phyloP scores from a whole-genome alignment of 2,113 vertebrate species.

The Dinomys branickii region DNA sequence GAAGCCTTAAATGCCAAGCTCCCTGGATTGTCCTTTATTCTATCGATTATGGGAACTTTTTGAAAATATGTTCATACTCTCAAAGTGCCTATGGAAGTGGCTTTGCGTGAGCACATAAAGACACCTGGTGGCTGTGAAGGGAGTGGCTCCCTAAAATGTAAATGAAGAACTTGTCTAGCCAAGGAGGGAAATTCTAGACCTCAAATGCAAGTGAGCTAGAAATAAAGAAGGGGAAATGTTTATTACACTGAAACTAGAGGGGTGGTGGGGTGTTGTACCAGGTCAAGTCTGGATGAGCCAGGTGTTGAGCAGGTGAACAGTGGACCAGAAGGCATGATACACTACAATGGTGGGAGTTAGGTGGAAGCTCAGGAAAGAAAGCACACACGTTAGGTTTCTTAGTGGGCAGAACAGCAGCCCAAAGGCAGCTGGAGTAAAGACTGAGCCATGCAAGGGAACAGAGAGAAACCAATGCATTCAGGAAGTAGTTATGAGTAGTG shows the following conservation, averaged over 20 bases:
- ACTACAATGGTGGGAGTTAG: not conserved
- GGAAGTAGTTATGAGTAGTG: not conserved
- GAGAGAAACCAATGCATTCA: not conserved
- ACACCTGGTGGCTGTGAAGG: not conserved
- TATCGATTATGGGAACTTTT: not conserved
- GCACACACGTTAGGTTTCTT: not conserved
- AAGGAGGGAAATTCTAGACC: not conserved
- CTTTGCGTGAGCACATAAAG: not conserved
- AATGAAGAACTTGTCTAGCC: not conserved
- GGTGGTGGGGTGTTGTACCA: not conserved
- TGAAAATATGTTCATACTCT: not conserved
- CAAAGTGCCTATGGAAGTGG: constrained; percentile 26
- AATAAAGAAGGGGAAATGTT: not conserved
- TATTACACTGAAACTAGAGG: not conserved
- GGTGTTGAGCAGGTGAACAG: not conserved
- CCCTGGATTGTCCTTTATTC: not conserved
- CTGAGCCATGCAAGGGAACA: not conserved
- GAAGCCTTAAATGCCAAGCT: not conserved
- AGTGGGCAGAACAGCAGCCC: not conserved
- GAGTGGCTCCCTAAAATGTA: not conserved
- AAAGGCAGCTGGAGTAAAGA: not conserved
- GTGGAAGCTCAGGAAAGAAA: not conserved
- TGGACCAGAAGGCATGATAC: not conserved
- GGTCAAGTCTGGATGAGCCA: not conserved
- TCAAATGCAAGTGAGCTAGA: not conserved